Evolutionary conservation across 2,113 vertebrate genomes (phyloP).

Genomic region (Hemibagrus wyckioides): DNA sequence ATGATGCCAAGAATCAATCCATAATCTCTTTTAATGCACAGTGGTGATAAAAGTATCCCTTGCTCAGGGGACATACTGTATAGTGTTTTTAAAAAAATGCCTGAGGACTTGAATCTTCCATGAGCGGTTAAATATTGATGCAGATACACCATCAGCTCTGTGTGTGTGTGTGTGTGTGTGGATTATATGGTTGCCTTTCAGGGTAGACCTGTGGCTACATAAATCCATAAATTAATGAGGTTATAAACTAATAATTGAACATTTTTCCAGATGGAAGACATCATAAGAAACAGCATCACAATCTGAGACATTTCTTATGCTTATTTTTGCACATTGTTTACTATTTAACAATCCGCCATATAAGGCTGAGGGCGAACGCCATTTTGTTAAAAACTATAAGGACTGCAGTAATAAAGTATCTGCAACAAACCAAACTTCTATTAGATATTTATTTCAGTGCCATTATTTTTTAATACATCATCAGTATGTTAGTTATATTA

Average conservation of each 20-base stretch:
- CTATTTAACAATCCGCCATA: too few relatives aligned
- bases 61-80: slow-evolving; percentile 27
- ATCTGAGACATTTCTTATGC: background rate
- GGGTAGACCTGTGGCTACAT: background rate
- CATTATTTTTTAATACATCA: background rate
- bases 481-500: background rate
- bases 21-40: slow-evolving; percentile 42
- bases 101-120: slow-evolving; percentile 12
- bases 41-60: slow-evolving; percentile 44
- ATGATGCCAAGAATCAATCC: slow-evolving; percentile 41
- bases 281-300: background rate
- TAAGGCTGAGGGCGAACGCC: background rate
- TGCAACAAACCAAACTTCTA: background rate
- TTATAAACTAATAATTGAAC: background rate
- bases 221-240: background rate
- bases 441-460: background rate
- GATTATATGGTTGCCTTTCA: background rate
- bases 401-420: background rate
- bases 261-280: background rate
- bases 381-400: background rate
- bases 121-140: slow-evolving; percentile 30
- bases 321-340: background rate
- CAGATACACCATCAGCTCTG: background rate
- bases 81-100: slow-evolving; percentile 3
- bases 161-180: background rate